Base-by-base conservation (phyloP, 2,797 vertebrate species). In the Aselliscus stoliczkanus region DNA sequence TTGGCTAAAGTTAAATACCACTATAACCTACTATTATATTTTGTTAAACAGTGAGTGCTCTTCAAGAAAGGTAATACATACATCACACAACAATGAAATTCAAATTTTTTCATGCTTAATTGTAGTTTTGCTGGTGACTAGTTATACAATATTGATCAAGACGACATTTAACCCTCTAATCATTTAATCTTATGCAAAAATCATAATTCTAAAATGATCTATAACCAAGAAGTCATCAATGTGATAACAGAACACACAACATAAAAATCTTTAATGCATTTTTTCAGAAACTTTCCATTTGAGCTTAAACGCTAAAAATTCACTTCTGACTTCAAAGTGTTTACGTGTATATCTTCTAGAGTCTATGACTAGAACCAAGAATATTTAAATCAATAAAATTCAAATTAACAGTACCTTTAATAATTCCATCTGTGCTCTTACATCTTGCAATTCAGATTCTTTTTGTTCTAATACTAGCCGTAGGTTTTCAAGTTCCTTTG, bases 341-440 rank as follows among this genome's bases (percentile, higher is more conserved):
- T 95, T 94, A 79, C 25, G 2, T 23, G 31, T 42, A 10, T 34
- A 79, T 86, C 76, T 95, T 81, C 29, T 34, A 83, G 31, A 89
- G 58, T 44, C 62, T 80, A 29, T 69, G 52, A 94, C 9, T 65
- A 64, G 34, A 86, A 91, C 15, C 87, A 91, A 69, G 18, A 42
- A 37, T 93, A 82, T 72, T 92, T 83, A 81, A 92, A 88, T 65
- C 20, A 88, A 25, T 81, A 88, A 88, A 94, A 83, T 27, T 88
- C 21, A 97, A 95, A 81, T 84, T 90, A 97, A 93, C 5, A 98
- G 98, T 98, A 99, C 99, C 99, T 99, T 99, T 93, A 99, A 95
- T 94, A 97, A 97, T 93, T 96, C 97, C 73, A 99, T 97, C 96
- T 99, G 99, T 29, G 98, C 98, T 98, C 96, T 99, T 88, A 99